Evolutionary conservation across 2,797 vertebrate species (phyloP).

Genomic region (Girardinus metallicus): DNA sequence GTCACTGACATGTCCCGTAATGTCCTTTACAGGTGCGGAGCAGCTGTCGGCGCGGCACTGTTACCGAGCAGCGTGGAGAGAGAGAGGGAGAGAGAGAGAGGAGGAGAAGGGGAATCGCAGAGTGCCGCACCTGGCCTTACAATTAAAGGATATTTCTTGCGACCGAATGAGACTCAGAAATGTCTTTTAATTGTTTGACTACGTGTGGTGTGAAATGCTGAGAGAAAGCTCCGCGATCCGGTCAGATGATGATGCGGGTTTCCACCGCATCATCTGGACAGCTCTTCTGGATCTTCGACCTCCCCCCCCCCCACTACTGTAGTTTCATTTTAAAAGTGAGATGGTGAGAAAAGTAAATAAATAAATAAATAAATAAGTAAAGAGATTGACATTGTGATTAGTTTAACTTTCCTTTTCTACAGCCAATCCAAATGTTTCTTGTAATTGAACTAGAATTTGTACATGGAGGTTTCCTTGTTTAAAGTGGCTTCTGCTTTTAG

Average conservation of each 20-base stretch:
- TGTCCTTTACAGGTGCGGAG: conserved; percentile 44
- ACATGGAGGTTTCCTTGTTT: background rate
- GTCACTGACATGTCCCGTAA: conserved; percentile 34
- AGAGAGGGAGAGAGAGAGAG: no score
- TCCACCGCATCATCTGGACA: conserved; percentile 4
- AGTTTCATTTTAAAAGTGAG: background rate
- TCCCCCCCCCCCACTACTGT: background rate
- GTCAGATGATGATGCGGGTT: conserved; percentile 11
- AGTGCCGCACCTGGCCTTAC: conserved; percentile 80
- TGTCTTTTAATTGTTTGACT: conserved; percentile 85
- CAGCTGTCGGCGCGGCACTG: background rate
- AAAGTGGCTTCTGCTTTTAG: background rate
- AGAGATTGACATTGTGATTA: background rate
- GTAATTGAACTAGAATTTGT: background rate
- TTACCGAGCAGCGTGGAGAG: background rate
- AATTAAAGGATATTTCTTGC: conserved; percentile 89
- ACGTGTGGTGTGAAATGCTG: conserved; percentile 67
- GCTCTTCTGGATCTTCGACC: conserved; percentile 24
- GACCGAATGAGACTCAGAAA: conserved; percentile 73
- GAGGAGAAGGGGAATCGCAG: background rate
- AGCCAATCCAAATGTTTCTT: background rate
- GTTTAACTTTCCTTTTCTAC: background rate
- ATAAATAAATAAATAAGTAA: background rate
- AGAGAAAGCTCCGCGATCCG: background rate
- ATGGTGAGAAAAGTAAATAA: background rate